phyloP scores from a whole-genome alignment of 2,888 invertebrate species.

The Trissonchulus sp. region DNA sequence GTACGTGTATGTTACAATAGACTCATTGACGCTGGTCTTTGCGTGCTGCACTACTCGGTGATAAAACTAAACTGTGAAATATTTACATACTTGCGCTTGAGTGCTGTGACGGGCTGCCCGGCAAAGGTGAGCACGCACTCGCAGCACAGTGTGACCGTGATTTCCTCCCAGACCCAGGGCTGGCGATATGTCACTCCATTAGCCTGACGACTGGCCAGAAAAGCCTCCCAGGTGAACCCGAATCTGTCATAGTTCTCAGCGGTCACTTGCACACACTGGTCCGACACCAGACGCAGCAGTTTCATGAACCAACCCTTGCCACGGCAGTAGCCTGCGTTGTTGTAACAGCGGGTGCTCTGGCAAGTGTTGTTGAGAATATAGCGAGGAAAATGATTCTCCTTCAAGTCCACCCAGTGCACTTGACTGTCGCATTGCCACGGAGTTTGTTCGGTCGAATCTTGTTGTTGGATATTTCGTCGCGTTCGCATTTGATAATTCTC shows the following conservation, averaged over 20 bases:
- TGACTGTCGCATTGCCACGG: constrained; percentile 9
- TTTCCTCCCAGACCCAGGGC: constrained; percentile 20
- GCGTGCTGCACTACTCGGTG: no score
- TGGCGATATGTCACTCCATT: not conserved
- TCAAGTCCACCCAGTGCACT: constrained; percentile 12
- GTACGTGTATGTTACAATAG: no score
- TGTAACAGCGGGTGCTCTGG: not conserved
- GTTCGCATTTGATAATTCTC: no score
- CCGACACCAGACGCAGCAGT: not conserved
- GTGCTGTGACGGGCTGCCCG: no score
- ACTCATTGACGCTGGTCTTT: no score
- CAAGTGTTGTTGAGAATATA: constrained; percentile 16
- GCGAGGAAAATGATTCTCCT: not conserved
- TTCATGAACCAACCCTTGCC: constrained; percentile 16
- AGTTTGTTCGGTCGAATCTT: no score
- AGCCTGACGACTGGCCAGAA: not conserved
- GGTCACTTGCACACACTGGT: not conserved
- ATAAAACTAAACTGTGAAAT: no score
- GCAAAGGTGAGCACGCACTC: no score
- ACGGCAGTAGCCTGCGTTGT: not conserved
- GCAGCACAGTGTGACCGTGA: constrained; percentile 5
- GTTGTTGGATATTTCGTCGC: not conserved
- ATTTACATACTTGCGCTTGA: no score
- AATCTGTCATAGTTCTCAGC: not conserved
- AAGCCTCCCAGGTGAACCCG: not conserved